A percentile compares a stretch with the other conserved stretches of the same genome.
Conservation (phyloP, 2,113 vertebrate genomes). For the Jacana jacana region DNA sequence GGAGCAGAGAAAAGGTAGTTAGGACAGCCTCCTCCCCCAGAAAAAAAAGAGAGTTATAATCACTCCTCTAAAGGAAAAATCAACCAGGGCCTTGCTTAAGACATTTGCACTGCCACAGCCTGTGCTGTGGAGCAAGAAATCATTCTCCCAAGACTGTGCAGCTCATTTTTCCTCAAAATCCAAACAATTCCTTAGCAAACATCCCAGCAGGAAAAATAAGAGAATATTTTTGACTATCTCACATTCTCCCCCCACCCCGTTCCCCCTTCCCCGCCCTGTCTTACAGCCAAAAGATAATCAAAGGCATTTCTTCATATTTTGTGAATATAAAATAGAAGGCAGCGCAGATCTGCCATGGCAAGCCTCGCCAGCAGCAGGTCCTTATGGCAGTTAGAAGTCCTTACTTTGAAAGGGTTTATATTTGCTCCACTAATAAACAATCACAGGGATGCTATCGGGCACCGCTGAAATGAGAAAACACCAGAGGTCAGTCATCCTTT, state of each 20-base stretch:
- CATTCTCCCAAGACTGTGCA: neutral
- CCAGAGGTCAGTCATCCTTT: slow-evolving; percentile 28
- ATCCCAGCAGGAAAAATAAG: neutral
- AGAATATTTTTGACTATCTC: neutral
- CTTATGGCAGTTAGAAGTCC: neutral
- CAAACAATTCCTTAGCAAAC: neutral
- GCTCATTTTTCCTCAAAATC: neutral
- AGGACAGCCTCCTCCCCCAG: neutral
- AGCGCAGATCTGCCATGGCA: neutral
- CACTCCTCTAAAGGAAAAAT: neutral
- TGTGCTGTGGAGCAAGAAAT: neutral
- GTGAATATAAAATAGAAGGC: neutral
- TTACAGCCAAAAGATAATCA: neutral
- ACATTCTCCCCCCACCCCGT: neutral
- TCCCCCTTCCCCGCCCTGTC: neutral
- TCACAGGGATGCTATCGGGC: neutral
- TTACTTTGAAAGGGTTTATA: neutral
- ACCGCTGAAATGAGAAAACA: slow-evolving; percentile 28
- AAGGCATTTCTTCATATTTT: neutral
- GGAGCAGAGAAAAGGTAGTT: neutral
- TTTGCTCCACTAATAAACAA: slow-evolving; percentile 32
- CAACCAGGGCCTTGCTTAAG: neutral
- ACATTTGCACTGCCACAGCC: neutral
- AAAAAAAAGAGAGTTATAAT: neutral
- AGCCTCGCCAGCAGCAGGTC: neutral